These are phyloP conservation scores for Liopterus haemorrhoidalis DNA, from an alignment of 2,888 invertebrate species.

Conservation along the genomic window DNA sequence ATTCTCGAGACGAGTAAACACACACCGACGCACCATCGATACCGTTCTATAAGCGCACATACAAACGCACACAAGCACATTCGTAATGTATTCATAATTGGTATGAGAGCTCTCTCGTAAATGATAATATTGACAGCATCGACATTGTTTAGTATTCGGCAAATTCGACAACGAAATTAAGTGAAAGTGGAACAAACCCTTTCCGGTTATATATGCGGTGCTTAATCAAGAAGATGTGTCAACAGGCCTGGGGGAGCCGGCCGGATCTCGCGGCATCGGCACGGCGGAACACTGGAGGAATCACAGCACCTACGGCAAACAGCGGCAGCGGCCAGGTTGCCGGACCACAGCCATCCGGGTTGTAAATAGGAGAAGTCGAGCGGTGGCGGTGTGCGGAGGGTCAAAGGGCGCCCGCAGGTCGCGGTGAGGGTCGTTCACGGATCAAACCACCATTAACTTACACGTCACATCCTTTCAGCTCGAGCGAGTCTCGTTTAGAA, in stretches of 20 bases:
- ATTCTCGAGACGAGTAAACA: conserved; percentile 40
- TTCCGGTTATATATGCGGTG: conserved; percentile 37
- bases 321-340: conserved; percentile 5
- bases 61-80: conserved; percentile 34
- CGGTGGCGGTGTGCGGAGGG: conserved; percentile 26
- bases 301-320: conserved; percentile 3
- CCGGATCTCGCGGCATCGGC: conserved; percentile 5
- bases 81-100: conserved; percentile 45
- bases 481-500: conserved; percentile 3
- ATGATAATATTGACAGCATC: conserved; percentile 45
- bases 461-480: conserved; percentile 24
- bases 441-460: conserved; percentile 25
- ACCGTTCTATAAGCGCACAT: conserved; percentile 22
- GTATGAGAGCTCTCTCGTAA: conserved; percentile 38
- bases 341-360: conserved; percentile 14
- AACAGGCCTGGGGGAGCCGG: conserved; percentile 10
- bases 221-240: conserved; percentile 37
- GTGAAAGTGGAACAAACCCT: conserved; percentile 45
- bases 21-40: conserved; percentile 30
- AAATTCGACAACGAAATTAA: conserved; percentile 46
- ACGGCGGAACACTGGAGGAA: too few relatives aligned
- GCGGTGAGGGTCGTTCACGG: conserved; percentile 10
- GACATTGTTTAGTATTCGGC: too few relatives aligned
- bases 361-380: too few relatives aligned
- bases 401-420: conserved; percentile 31